These are phyloP conservation scores for Styela plicata DNA, from an alignment of 23 tunicate species.

Conservation along the genomic window DNA sequence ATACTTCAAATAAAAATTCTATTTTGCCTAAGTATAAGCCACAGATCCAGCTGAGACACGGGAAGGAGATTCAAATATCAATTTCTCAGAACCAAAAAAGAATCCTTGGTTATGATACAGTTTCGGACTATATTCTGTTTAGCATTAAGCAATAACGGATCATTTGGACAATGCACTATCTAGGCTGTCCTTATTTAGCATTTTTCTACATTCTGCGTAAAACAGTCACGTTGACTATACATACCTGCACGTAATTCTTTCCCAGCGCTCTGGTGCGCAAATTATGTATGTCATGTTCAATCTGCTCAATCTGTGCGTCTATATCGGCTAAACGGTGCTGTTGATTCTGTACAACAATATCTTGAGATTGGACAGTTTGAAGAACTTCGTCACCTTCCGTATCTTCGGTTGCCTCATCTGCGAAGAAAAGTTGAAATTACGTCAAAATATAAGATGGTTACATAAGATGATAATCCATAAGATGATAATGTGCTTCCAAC, in stretches of 20 bases:
- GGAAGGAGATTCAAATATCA: too few relatives aligned
- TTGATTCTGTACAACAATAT: slow-evolving; percentile 32
- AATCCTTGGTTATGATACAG: too few relatives aligned
- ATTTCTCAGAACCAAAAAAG: too few relatives aligned
- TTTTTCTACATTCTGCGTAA: background rate
- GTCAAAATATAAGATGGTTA: too few relatives aligned
- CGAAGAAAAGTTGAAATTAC: background rate
- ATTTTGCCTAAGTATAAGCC: too few relatives aligned
- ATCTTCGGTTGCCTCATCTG: background rate
- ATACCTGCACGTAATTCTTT: slow-evolving; percentile 79
- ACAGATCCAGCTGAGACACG: too few relatives aligned
- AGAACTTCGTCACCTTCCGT: slow-evolving; percentile 31
- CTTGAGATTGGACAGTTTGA: slow-evolving; percentile 64
- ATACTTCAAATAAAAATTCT: too few relatives aligned
- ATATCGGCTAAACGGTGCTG: slow-evolving; percentile 22
- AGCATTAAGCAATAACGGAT: too few relatives aligned
- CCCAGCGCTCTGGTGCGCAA: slow-evolving; percentile 53
- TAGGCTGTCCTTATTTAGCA: background rate
- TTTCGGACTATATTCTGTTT: too few relatives aligned
- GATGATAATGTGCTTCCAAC: too few relatives aligned
- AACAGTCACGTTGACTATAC: background rate
- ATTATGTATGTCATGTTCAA: slow-evolving; percentile 61
- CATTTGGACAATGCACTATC: too few relatives aligned
- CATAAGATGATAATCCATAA: too few relatives aligned
- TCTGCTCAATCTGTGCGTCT: slow-evolving; percentile 47